Base-by-base conservation (phyloP, 2,888 invertebrate species). In the Aleiodes testaceus region DNA sequence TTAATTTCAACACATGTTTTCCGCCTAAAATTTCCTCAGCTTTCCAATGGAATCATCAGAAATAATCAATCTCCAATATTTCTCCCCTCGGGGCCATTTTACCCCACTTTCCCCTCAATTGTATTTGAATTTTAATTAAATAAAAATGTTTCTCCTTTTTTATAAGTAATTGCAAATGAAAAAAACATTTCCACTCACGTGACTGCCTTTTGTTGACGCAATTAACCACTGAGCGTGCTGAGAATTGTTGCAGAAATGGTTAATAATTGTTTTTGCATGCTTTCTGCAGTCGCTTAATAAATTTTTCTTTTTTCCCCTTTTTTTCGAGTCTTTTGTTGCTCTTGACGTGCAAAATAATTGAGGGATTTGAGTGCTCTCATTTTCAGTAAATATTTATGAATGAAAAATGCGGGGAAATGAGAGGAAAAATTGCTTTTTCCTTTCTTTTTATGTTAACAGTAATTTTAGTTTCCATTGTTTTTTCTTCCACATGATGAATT, bases 251-350 rank as follows among this genome's bases (percentile, higher is more conserved):
- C 59, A 42, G 59, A 36, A 26, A 6, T n/a, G 36, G 7, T 11
- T 36, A 59, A 59, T 59, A 59, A 59, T 59, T 59, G 59, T 59
- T 59, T 59, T 59, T 18, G 59, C 55, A 55, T 55, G 55, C n/a
- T 12, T 55, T 22, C 14, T 22, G 26, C 26, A 14, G 30, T n/a
- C n/a, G 6, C 5, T 26, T 26, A 20, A 50, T 26, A 59, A 30
- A 42, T 36, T 20, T 42, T 18, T 42, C 7, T 2, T 12, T 55
- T 3, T 59, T 42, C 9, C 14, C 16, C 16, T 59, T 59, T 18
- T 36, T 59, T 42, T 7, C 42, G 36, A 52, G 36, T 36, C 36
- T 52, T 52, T 52, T 52, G 20, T 11, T 20, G 22, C 9, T 14
- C 3, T n/a, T 45, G n/a, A 45, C 14, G 14, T 45, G n/a, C n/a